These are phyloP conservation scores for Cariama cristata DNA, from an alignment of 2,113 vertebrate genomes.

Conservation along the genomic window DNA sequence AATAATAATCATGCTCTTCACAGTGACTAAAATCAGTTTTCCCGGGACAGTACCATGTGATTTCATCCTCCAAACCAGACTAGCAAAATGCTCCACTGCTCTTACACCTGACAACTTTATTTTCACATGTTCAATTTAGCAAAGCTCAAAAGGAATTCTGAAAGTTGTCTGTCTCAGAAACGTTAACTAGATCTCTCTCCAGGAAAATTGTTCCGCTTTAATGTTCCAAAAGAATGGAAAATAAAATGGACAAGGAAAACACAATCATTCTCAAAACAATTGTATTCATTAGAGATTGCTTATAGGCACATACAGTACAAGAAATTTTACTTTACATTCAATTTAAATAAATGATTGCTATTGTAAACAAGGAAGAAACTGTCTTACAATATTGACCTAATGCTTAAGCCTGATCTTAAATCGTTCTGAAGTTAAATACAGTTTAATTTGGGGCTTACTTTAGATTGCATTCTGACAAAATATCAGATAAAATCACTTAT, in stretches of 20 bases:
- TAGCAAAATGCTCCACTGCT: slow-evolving; percentile 7
- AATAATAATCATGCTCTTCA: slow-evolving; percentile 54
- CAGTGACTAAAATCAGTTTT: slow-evolving; percentile 32
- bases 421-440: not conserved
- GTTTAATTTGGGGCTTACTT: not conserved
- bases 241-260: slow-evolving; percentile 16
- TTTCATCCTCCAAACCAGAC: slow-evolving; percentile 42
- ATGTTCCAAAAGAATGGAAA: slow-evolving; percentile 26
- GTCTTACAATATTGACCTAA: not conserved
- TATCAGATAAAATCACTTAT: not conserved
- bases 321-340: slow-evolving; percentile 32
- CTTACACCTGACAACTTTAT: slow-evolving; percentile 51
- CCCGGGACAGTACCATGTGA: not conserved
- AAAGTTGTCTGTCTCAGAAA: slow-evolving; percentile 56
- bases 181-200: slow-evolving; percentile 43
- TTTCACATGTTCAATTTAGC: slow-evolving; percentile 51
- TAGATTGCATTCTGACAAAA: not conserved
- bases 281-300: not conserved
- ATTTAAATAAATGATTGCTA: slow-evolving; percentile 36
- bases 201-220: not conserved
- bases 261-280: not conserved
- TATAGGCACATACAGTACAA: not conserved
- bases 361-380: not conserved
- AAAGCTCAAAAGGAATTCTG: slow-evolving; percentile 65
- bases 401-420: not conserved